Percentiles rank a stretch among this genome's conserved stretches.
Conservation (phyloP, 2,113 vertebrate species). For the Scomber colias region DNA sequence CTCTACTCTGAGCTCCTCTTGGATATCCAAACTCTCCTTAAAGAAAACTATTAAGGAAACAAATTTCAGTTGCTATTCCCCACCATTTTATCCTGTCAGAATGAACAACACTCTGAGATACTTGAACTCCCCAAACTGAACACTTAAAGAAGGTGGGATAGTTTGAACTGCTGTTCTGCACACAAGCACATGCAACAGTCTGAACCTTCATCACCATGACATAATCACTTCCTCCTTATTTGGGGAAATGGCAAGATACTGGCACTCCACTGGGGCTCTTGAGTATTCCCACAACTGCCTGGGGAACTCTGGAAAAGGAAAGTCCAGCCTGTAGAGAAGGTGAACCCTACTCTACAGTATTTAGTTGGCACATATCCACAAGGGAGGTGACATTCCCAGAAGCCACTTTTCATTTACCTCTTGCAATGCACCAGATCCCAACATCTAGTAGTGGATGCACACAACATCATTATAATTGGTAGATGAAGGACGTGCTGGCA, state of each 20-base stretch:
- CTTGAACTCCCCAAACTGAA: too few relatives aligned
- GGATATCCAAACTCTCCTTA: neutral
- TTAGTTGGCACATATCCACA: neutral
- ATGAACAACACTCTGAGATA: too few relatives aligned
- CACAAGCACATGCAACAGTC: neutral
- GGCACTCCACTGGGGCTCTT: neutral
- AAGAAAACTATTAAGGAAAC: too few relatives aligned
- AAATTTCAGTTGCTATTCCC: too few relatives aligned
- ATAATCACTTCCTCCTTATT: neutral
- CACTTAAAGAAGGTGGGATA: too few relatives aligned
- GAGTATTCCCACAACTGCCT: neutral
- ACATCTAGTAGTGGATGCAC: neutral
- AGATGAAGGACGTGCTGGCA: constrained; percentile 13
- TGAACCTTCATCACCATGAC: neutral
- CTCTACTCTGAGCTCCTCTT: neutral
- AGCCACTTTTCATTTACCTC: constrained; percentile 4
- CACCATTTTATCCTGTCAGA: too few relatives aligned
- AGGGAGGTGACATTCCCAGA: neutral
- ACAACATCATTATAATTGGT: neutral
- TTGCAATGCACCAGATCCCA: neutral
- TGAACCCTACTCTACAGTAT: neutral
- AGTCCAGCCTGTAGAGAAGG: neutral
- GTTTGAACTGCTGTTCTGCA: neutral
- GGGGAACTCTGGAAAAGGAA: neutral
- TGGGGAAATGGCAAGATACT: neutral